Evolutionary conservation across 2,888 invertebrate species (phyloP).

Genomic region (Drosophila conformis): DNA sequence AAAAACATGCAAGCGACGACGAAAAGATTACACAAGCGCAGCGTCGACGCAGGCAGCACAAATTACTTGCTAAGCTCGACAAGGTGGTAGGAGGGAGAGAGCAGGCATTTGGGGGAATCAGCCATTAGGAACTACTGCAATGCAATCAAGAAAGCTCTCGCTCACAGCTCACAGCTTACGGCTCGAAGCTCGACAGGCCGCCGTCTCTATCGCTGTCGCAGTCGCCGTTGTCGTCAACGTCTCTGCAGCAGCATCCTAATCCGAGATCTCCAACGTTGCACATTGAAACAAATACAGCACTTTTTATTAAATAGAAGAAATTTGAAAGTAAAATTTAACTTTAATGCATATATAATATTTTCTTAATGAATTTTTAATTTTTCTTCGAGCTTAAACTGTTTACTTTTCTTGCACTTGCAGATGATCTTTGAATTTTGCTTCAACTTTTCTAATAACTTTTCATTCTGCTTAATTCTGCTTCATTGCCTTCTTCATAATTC

Average conservation of each 20-base stretch:
- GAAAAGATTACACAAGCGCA: slow-evolving; percentile 75
- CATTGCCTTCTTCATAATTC: neutral
- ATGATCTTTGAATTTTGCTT: neutral
- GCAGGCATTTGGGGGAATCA: slow-evolving; percentile 18
- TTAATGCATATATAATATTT: neutral
- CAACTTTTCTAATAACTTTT: neutral
- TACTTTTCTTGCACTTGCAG: neutral
- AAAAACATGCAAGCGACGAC: slow-evolving; percentile 29
- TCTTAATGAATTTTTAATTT: neutral
- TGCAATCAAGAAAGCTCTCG: slow-evolving; percentile 76
- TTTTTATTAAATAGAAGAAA: neutral
- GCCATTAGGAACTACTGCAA: slow-evolving; percentile 67
- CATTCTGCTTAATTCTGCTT: neutral
- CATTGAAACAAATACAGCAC: slow-evolving; percentile 7
- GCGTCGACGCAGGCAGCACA: slow-evolving; percentile 57
- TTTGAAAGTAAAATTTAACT: neutral
- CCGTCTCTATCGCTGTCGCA: slow-evolving; percentile 19
- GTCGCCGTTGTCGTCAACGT: slow-evolving; percentile 29
- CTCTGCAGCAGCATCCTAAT: slow-evolving; percentile 37
- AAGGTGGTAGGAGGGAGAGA: neutral
- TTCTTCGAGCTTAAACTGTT: neutral
- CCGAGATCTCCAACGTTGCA: slow-evolving; percentile 26
- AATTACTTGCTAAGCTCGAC: slow-evolving; percentile 30
- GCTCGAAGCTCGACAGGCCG: slow-evolving; percentile 25
- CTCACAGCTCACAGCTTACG: slow-evolving; percentile 28